Evolutionary conservation across 1,140 invertebrate species (phyloP), one percentile per base, ranked within the genome.

Genomic region (Hycleus cichorii): DNA sequence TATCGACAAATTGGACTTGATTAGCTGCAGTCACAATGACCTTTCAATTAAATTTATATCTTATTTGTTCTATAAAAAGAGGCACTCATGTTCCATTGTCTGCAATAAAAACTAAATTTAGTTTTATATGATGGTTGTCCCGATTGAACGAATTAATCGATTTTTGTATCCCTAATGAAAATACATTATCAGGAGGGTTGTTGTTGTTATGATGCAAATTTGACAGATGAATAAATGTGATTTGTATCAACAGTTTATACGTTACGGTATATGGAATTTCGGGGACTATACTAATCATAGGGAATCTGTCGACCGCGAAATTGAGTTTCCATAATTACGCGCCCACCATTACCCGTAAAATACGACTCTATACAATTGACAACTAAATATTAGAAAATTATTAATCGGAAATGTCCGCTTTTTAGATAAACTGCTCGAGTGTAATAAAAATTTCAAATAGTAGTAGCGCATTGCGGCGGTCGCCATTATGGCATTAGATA

Each of bases 261-360:
- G 27, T 32, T 32, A 32, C 32, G 32, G 4, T 32, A 7, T 47
- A 55, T 53, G 39, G 38, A 53, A 38, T 55, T 48, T 10, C 27
- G 32, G 49, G 54, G 10, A 32, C 32, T 5, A 32, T 32, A 4
- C 32, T 32, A 32, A 32, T 32, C 32, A 32, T 5, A 44, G 40
- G 27, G 45, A 18, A 12, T 25, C 42, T 27, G 57, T 49, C 54
- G 49, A 45, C 48, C 55, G 61, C 59, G 47, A 65, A 67, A 65
- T 67, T 67, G 59, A 59, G 59, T 64, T 67, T 66, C 61, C 61
- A 65, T 67, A 67, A 65, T 63, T 32, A 32, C 32, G 32, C 32
- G 32, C 32, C 32, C 32, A 32, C 32, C 7, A 32, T 32, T 32
- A 32, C 32, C 3, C 32, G 7, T 32, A 32, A 32, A 32, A 32